Percentiles rank a stretch among this genome's conserved stretches.
phyloP scores from a whole-genome alignment of 2,888 invertebrate species.

The Hyposoter didymator region DNA sequence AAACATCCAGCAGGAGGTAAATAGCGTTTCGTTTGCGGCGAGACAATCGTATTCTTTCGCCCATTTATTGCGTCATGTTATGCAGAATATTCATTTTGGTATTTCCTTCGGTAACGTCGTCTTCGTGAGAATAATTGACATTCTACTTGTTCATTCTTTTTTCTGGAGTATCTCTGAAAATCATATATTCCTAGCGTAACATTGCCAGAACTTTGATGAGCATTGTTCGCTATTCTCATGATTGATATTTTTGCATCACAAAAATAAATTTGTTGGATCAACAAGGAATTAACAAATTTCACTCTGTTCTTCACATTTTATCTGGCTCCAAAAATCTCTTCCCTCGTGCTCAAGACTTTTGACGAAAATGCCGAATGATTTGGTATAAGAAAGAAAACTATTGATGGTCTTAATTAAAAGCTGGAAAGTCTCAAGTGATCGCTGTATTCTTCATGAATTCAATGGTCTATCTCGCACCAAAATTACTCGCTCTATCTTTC shows the following conservation, averaged over 20 bases:
- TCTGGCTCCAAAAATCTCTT: no score
- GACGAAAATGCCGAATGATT: not conserved
- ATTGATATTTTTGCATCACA: not conserved
- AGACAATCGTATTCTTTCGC: slow-evolving; percentile 18
- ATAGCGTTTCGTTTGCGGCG: slow-evolving; percentile 9
- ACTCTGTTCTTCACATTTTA: no score
- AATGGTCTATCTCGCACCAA: slow-evolving; percentile 44
- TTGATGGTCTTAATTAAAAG: slow-evolving; percentile 38
- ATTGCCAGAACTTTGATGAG: not conserved
- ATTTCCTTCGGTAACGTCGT: slow-evolving; percentile 18
- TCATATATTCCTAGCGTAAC: not conserved
- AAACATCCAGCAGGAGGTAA: slow-evolving; percentile 10
- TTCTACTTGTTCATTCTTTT: slow-evolving; percentile 36
- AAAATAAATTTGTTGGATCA: no score
- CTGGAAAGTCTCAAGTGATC: slow-evolving; percentile 8
- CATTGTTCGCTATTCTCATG: not conserved
- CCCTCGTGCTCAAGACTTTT: not conserved
- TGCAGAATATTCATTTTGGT: slow-evolving; percentile 38
- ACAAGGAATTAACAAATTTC: no score
- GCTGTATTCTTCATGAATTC: slow-evolving; percentile 26
- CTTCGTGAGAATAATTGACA: slow-evolving; percentile 16
- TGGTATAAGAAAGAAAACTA: not conserved
- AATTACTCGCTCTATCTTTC: slow-evolving; percentile 28
- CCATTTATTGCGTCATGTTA: slow-evolving; percentile 31
- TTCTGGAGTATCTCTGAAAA: not conserved